Evolutionary conservation across 2,888 invertebrate species (phyloP), one percentile per base, ranked within the genome.

Genomic region (Brachypterus glaber): DNA sequence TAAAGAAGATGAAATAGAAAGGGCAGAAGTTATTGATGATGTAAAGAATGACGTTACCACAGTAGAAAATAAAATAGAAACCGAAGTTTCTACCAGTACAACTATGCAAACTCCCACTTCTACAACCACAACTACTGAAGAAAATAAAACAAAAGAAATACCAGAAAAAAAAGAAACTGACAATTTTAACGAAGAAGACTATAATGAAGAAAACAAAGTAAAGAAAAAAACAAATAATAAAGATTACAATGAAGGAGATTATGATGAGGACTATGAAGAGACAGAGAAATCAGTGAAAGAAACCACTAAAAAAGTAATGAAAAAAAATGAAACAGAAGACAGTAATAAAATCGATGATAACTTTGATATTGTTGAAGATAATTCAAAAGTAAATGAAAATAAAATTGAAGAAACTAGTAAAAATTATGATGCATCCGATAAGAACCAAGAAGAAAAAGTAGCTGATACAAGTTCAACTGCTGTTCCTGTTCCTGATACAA

Each of bases 161-260:
- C 16, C 33, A 24, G 18, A 29, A 30, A 35, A 33, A 25, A 25
- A 32, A 9, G 31, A 37, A 31, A 18, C 17, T 11, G 24, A 21
- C 24, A 32, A 40, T 25, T 17, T 36, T 18, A 25, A 35, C 15
- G 27, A 24, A 37, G 37, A 30, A 29, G 16, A 40, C 4, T 18
- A 30, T 17, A 39, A 36, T 24, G 35, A 39, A 25, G 39, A 43
- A 33, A 12, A 17, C 30, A 34, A 44, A 24, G 17, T 39, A 11
- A 11, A 43, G 29, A 32, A 27, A 30, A 45, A 33, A 37, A 41
- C 12, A n/a, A n/a, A n/a, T n/a, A 33, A 44, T 17, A 41, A 43
- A 16, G 46, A 51, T 12, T 33, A 49, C 17, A 43, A 48, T 16
- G 49, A 48, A 17, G 43, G 48, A n/a, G 33, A 50, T 29, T 39